These are phyloP conservation scores for Crocodylus rhombifer DNA, from an alignment of 2,797 vertebrate species.

Conservation along the genomic window DNA sequence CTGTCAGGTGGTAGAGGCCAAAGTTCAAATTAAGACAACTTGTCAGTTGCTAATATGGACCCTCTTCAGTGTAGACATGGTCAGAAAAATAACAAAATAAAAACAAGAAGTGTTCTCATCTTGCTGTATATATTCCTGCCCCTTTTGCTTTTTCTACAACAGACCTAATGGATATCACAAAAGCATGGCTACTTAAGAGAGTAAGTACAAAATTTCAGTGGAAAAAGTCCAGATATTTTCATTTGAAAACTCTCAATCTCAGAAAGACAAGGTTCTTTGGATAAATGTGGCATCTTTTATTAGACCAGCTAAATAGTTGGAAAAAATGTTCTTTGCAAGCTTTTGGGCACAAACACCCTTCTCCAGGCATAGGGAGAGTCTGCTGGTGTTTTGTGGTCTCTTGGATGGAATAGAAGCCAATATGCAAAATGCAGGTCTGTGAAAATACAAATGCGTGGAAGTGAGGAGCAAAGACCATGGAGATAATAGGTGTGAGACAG, in stretches of 20 bases:
- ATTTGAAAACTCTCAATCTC: not conserved
- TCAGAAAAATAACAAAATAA: not conserved
- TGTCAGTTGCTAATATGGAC: not conserved
- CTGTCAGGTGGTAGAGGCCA: not conserved
- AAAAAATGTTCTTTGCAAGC: no score
- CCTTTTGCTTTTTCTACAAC: not conserved
- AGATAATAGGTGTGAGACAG: no score
- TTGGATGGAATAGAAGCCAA: no score
- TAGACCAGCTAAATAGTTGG: no score
- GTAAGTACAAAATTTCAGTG: not conserved
- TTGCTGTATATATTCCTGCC: not conserved
- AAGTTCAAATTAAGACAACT: not conserved
- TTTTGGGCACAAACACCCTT: no score
- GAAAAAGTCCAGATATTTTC: not conserved
- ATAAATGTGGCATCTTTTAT: no score
- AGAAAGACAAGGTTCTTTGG: not conserved
- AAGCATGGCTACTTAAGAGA: not conserved
- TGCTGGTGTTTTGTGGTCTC: no score
- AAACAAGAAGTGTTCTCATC: conserved; percentile 1
- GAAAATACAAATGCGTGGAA: no score
- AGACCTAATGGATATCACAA: not conserved
- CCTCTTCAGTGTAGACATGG: not conserved
- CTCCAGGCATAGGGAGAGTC: no score
- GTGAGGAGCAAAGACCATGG: no score
- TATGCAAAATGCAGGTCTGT: no score